Conservation (phyloP, 2,888 invertebrate genomes). For the Clitarchus hookeri region DNA sequence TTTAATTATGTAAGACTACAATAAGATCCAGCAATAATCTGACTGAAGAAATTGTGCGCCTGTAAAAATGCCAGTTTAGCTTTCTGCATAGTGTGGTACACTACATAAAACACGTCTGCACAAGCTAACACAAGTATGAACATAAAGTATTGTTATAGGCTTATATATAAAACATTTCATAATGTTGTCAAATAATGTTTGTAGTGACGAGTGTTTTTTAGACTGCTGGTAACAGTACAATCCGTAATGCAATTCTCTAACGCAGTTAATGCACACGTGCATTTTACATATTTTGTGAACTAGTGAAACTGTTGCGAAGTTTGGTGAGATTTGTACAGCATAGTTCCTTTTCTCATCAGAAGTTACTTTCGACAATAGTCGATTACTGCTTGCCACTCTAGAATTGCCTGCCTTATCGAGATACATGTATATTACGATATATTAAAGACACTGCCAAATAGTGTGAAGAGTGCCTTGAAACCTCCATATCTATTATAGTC, state of each 20-base stretch:
- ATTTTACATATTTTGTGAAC: neutral
- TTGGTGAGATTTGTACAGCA: too few relatives aligned
- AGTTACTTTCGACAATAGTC: neutral
- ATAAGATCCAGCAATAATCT: too few relatives aligned
- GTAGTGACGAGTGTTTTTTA: neutral
- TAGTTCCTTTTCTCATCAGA: neutral
- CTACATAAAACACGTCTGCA: neutral
- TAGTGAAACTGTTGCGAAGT: too few relatives aligned
- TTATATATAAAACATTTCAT: too few relatives aligned
- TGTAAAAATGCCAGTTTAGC: neutral
- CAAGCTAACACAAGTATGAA: neutral
- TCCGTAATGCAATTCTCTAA: neutral
- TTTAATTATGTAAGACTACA: too few relatives aligned
- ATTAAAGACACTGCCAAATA: constrained; percentile 36
- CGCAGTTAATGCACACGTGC: neutral
- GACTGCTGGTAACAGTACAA: neutral
- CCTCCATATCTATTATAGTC: constrained; percentile 23
- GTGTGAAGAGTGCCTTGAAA: constrained; percentile 37
- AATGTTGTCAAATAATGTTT: neutral
- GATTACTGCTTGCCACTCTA: neutral
- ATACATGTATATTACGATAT: neutral
- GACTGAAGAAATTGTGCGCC: too few relatives aligned
- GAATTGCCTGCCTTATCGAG: neutral
- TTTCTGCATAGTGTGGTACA: neutral
- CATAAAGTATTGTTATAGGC: too few relatives aligned